Percentiles rank a stretch among this genome's conserved stretches.
Conservation (phyloP, 2,113 vertebrate species). For the Perca fluviatilis region DNA sequence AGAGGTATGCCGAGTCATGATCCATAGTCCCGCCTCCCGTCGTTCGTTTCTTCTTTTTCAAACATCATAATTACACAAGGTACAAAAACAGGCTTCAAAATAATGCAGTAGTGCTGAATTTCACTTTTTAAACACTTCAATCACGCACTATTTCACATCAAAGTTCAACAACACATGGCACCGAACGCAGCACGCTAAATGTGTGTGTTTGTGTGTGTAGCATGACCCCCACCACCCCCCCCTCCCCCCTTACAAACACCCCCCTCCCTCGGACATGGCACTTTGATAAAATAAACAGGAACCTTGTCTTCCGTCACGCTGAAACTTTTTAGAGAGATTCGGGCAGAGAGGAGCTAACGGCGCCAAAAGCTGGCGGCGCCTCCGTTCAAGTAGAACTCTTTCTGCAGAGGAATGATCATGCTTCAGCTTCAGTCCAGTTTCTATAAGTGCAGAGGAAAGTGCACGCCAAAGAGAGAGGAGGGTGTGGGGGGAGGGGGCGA, state of each 20-base stretch:
- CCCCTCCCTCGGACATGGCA: slow-evolving; percentile 53
- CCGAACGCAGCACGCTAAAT: slow-evolving; percentile 59
- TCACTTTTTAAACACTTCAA: slow-evolving; percentile 74
- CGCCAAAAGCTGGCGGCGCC: slow-evolving; percentile 17
- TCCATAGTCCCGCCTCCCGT: not conserved
- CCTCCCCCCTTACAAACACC: too few relatives aligned
- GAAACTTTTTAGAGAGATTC: slow-evolving; percentile 25
- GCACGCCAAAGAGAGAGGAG: slow-evolving; percentile 9
- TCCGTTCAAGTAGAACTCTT: slow-evolving; percentile 76
- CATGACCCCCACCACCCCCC: not conserved
- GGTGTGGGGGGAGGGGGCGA: slow-evolving; percentile 3
- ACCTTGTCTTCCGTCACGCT: slow-evolving; percentile 19
- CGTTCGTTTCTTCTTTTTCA: not conserved
- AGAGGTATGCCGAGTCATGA: not conserved
- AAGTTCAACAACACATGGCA: slow-evolving; percentile 67
- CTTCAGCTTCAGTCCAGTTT: slow-evolving; percentile 60
- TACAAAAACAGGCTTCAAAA: slow-evolving; percentile 56
- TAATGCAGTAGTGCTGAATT: slow-evolving; percentile 57
- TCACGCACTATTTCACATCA: slow-evolving; percentile 67
- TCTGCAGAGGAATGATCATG: slow-evolving; percentile 76
- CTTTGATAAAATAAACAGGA: slow-evolving; percentile 51
- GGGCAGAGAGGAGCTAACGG: slow-evolving; percentile 28
- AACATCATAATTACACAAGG: slow-evolving; percentile 43
- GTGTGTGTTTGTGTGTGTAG: not conserved
- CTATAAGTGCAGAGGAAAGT: slow-evolving; percentile 72